A percentile compares a stretch with the other conserved stretches of the same genome.
These are phyloP conservation scores for Fulica atra DNA, from an alignment of 2,113 vertebrate species.

Conservation along the genomic window DNA sequence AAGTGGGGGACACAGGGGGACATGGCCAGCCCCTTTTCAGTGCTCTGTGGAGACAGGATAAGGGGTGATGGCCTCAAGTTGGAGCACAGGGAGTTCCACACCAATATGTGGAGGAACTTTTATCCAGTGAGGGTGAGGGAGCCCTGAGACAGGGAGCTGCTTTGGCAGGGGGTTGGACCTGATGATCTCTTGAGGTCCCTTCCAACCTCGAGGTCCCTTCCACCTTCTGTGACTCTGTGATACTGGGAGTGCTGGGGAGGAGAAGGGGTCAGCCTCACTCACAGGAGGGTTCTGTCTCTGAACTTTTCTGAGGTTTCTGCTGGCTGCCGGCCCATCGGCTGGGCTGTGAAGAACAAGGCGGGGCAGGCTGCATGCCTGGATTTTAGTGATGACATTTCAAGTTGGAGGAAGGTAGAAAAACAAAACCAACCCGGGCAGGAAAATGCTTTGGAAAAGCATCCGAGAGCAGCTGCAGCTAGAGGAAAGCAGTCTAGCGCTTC, in stretches of 20 bases:
- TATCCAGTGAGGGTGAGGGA: too few species aligned
- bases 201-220: too few species aligned
- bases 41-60: too few species aligned
- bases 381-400: background rate
- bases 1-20: too few species aligned
- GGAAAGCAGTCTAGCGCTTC: background rate
- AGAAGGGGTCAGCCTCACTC: background rate
- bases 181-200: too few species aligned
- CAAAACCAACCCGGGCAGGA: background rate
- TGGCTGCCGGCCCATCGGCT: rapidly evolving
- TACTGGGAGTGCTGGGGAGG: background rate
- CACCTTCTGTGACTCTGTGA: too few species aligned
- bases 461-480: background rate
- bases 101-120: too few species aligned
- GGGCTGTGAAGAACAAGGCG: background rate
- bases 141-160: too few species aligned
- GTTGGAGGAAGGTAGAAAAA: background rate
- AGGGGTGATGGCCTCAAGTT: too few species aligned
- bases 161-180: too few species aligned
- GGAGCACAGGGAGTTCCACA: too few species aligned
- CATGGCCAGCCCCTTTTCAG: too few species aligned
- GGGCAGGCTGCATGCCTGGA: background rate
- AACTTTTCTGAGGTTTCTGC: rapidly evolving
- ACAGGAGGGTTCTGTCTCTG: background rate
- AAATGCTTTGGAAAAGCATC: background rate